Evolutionary conservation across 2,797 vertebrate species (phyloP).

Genomic region (Acanthopagrus latus): DNA sequence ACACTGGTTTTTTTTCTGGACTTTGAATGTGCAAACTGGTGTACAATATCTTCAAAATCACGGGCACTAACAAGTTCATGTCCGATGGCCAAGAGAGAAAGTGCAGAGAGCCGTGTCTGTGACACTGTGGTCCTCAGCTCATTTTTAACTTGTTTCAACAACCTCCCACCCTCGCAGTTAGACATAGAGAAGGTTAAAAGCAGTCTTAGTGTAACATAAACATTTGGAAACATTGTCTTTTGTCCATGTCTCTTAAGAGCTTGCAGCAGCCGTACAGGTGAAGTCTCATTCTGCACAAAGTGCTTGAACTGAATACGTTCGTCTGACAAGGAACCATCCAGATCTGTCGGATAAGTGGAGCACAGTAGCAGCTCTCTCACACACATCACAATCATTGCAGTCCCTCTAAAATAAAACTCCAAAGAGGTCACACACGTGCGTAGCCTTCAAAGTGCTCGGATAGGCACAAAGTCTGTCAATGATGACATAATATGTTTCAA

Average conservation of each 20-base stretch:
- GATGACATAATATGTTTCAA: too few relatives aligned
- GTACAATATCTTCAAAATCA: too few relatives aligned
- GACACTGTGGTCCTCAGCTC: not conserved
- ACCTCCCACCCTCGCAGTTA: not conserved
- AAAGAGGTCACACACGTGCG: too few relatives aligned
- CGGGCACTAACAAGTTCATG: not conserved
- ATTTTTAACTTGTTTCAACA: slow-evolving; percentile 4
- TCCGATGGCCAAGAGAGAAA: not conserved
- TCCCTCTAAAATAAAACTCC: too few relatives aligned
- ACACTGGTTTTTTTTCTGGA: too few relatives aligned
- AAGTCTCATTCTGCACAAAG: not conserved
- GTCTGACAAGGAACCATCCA: not conserved
- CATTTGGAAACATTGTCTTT: not conserved
- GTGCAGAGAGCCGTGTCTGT: not conserved
- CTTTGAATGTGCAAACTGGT: too few relatives aligned
- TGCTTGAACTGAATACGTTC: not conserved
- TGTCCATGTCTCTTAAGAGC: not conserved
- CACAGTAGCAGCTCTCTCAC: not conserved
- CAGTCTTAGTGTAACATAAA: not conserved
- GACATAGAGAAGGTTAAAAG: not conserved
- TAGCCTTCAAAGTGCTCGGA: too few relatives aligned
- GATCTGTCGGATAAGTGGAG: not conserved
- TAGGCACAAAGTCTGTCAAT: too few relatives aligned
- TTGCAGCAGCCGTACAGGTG: not conserved
- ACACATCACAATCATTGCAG: not conserved